phyloP scores from a whole-genome alignment of 1,140 invertebrate species.

The Sitophilus oryzae region DNA sequence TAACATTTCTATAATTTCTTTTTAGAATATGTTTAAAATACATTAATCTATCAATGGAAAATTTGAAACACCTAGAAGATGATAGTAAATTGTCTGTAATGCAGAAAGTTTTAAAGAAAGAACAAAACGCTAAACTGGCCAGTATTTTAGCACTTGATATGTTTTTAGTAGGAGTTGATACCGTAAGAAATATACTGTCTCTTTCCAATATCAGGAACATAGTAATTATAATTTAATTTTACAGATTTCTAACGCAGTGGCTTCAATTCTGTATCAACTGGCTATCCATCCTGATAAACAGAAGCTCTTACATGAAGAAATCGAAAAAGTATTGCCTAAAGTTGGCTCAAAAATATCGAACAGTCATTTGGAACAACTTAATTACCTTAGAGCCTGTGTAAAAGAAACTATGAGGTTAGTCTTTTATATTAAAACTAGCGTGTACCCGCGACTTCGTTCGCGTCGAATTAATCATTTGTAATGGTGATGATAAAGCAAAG shows the following conservation, averaged over 20 bases:
- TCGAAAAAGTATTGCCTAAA: conserved; percentile 59
- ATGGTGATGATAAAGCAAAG: too few relatives aligned
- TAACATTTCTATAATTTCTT: conserved; percentile 16
- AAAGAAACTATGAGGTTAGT: conserved; percentile 82
- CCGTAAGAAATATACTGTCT: conserved; percentile 51
- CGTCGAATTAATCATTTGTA: too few relatives aligned
- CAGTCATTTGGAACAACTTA: conserved; percentile 66
- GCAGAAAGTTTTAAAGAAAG: conserved; percentile 66
- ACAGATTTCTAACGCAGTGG: conserved; percentile 82
- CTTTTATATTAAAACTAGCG: background rate
- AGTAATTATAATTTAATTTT: background rate
- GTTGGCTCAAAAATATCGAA: conserved; percentile 56
- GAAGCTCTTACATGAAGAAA: conserved; percentile 73
- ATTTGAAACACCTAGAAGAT: conserved; percentile 51
- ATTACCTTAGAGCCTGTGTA: conserved; percentile 84
- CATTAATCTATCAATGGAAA: conserved; percentile 62
- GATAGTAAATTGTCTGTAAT: conserved; percentile 63
- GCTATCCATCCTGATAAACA: conserved; percentile 72
- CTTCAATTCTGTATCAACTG: conserved; percentile 79
- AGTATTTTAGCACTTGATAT: conserved; percentile 78
- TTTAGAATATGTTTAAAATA: conserved; percentile 72
- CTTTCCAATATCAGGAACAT: background rate
- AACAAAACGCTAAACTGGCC: conserved; percentile 72
- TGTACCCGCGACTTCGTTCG: too few relatives aligned
- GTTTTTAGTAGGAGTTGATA: conserved; percentile 86